Base-by-base conservation (phyloP, 2,113 vertebrate species). In the Phalacrocorax pelagicus region DNA sequence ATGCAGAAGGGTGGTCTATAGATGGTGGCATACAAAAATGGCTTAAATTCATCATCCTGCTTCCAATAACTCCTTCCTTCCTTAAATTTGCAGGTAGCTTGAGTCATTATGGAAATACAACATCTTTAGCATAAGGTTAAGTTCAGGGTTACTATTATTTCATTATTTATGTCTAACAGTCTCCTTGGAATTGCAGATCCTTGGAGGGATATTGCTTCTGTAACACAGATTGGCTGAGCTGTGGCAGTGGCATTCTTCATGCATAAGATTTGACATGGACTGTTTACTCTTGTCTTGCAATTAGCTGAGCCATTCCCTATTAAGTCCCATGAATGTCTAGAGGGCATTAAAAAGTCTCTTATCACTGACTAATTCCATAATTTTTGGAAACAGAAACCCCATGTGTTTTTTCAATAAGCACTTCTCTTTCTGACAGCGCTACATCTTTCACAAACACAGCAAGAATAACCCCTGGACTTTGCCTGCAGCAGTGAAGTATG, bases 391-490 rank as follows among this genome's bases (percentile, higher is more conserved):
- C 94, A 98, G 97, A 94, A 96, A 97, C 74, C 62, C 94, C 90
- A 81, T 27, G 81, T 98, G 98, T 98, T 98, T 98, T 98, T 98
- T 98, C 97, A 98, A 95, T 98, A 98, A 98, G 97, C 97, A 95
- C 95, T 97, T 98, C 96, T 98, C 94, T 95, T 97, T 91, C 97
- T 97, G 97, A 96, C 97, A 98, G 98, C 1, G 52, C 90, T 93
- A 79, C 86, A 96, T 97, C 98, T 98, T 98, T 97, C 94, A 96
- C 97, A 98, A 98, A 97, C 97, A 97, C 96, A 96, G 97, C 95
- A 75, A 97, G 97, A 96, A 86, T 97, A 98, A 98, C 98, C 98
- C 97, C 96, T 98, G 97, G 97, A 96, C 61, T 36, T 86, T 55
- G 97, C 94, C 96, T 97, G 91, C 96, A 94, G 97, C 96, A 98